A percentile compares a stretch with the other conserved stretches of the same genome.
These are phyloP conservation scores for Plecturocebus donacophilus DNA, from an alignment of 2,113 vertebrate species.

Conservation along the genomic window DNA sequence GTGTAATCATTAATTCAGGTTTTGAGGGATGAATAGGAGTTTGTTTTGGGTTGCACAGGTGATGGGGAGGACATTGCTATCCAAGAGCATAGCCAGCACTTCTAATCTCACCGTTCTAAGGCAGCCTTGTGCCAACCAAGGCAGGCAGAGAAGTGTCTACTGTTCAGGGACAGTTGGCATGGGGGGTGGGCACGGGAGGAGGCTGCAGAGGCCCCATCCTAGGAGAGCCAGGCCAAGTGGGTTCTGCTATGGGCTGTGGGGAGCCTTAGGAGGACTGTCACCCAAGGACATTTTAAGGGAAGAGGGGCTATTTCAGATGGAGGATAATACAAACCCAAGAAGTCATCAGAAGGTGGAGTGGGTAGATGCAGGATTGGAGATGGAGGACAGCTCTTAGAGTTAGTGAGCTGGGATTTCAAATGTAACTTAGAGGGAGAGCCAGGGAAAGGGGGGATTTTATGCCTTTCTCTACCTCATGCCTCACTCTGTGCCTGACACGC, in stretches of 20 bases:
- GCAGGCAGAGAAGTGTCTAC: background rate
- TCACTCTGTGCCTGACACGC: background rate
- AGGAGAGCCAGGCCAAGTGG: background rate
- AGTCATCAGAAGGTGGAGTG: background rate
- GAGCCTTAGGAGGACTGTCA: background rate
- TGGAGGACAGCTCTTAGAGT: background rate
- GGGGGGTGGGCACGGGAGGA: background rate
- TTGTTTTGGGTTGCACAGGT: background rate
- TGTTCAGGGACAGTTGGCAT: background rate
- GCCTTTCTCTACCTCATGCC: background rate
- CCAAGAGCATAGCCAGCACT: background rate
- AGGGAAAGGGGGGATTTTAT: background rate
- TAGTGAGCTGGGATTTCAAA: background rate
- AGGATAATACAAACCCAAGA: background rate
- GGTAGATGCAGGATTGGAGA: background rate
- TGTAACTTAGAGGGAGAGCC: background rate
- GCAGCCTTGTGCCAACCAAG: background rate
- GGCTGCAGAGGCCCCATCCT: background rate
- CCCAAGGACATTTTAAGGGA: background rate
- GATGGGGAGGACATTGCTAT: background rate
- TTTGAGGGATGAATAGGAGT: background rate
- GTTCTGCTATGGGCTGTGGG: no score
- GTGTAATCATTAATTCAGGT: background rate
- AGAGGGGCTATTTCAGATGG: background rate
- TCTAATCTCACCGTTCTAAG: background rate